Evolutionary conservation across 2,113 vertebrate species (phyloP), one percentile per base, ranked within the genome.

Genomic region (Phoenicopterus ruber): DNA sequence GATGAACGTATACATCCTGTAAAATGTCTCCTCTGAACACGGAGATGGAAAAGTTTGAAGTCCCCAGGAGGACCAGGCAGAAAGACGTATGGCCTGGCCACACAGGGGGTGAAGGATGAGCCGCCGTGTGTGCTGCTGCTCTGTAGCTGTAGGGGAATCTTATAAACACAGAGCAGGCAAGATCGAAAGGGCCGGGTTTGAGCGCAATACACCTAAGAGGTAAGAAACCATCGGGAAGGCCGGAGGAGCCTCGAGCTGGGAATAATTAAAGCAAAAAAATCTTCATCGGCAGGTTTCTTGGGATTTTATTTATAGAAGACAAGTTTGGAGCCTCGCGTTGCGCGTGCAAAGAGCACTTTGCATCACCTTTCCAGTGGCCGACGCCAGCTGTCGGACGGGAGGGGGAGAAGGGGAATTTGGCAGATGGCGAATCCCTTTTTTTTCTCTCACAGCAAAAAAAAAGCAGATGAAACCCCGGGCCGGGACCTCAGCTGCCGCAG

Each of bases 61-160:
- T 40, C 13, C 7, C 9, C 46, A 65, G 36, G 34, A 77, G 57
- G 46, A 80, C 3, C 26, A 44, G 17, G 38, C 38, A 65, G 73
- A 70, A 93, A 65, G 49, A 80, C 21, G 40, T 29, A 20, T 21
- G 20, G 31, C 79, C 47, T 72, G 52, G 36, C 24, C 31, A n/a
- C 8, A 26, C 0, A 1, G 1, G 6, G 9, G 15, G 11, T 63
- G 42, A 79, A 34, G n/a, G 58, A 73, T 7, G 7, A 31, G 34
- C 36, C 13, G 3, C 21, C 0, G 0, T 8, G 21, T 4, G 3
- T 1, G 13, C 7, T 46, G 31, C 17, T 52, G 7, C 65, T 80
- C 34, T 28, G 59, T 77, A 66, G 34, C 50, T 88, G 50, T 40
- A 16, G 2, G 21, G 25, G 31, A 73, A 71, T 47, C 57, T 14